Conservation (phyloP, 2,888 invertebrate genomes). For the Athripsodes cinereus region DNA sequence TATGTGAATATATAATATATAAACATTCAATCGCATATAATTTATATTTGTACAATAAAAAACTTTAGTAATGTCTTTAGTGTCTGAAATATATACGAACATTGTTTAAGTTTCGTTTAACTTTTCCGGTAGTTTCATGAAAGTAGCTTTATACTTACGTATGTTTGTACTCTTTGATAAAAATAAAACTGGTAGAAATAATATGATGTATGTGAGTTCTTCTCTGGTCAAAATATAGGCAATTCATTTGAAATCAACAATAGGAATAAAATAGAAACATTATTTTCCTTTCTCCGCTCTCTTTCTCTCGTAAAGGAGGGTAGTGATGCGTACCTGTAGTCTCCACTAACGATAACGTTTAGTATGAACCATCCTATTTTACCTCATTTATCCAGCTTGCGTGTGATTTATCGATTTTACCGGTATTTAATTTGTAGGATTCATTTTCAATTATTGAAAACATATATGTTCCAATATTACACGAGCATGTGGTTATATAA, state of each 20-base stretch:
- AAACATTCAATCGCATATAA: too few species aligned
- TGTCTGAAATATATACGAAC: too few species aligned
- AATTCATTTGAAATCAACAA: not conserved
- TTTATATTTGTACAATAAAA: too few species aligned
- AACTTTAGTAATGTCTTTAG: too few species aligned
- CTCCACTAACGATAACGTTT: not conserved
- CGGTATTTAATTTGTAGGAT: constrained; percentile 1
- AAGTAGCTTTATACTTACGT: too few species aligned
- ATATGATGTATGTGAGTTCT: too few species aligned
- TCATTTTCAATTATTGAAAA: constrained; percentile 2
- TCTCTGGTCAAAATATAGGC: too few species aligned
- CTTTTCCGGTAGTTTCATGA: too few species aligned
- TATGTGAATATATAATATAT: too few species aligned
- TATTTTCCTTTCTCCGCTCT: not conserved
- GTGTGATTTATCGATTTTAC: not conserved
- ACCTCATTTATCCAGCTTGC: not conserved
- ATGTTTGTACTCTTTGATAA: too few species aligned
- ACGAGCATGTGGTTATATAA: not conserved
- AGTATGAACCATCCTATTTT: not conserved
- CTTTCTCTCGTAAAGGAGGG: not conserved
- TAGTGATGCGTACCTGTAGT: not conserved
- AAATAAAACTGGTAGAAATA: too few species aligned
- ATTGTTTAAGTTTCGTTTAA: too few species aligned
- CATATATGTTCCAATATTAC: not conserved
- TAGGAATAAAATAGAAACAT: not conserved